A percentile compares a stretch with the other conserved stretches of the same genome.
These are phyloP conservation scores for Lottia scabra DNA, from an alignment of 2,888 invertebrate genomes.

Conservation along the genomic window DNA sequence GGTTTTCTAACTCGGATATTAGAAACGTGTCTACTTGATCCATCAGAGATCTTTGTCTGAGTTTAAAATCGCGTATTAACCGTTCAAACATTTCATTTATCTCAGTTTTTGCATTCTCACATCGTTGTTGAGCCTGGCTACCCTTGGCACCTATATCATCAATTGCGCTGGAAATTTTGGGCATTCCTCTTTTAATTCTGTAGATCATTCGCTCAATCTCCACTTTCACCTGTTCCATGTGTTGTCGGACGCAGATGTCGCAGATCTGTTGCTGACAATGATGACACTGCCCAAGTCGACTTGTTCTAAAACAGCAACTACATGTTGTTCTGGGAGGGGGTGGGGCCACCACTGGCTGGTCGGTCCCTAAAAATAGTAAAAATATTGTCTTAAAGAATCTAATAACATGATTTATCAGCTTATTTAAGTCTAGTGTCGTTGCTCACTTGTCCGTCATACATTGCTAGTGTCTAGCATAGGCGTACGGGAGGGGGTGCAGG, in stretches of 20 bases:
- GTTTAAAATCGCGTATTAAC: conserved; percentile 67
- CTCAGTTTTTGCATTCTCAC: conserved; percentile 92
- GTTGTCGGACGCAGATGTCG: conserved; percentile 86
- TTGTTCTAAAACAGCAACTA: conserved; percentile 86
- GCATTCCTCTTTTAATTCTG: conserved; percentile 78
- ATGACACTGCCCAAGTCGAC: conserved; percentile 78
- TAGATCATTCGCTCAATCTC: conserved; percentile 89
- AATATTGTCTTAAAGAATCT: neutral
- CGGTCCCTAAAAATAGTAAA: neutral
- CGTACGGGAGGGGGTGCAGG: no score
- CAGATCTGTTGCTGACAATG: conserved; percentile 99
- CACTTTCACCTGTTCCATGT: conserved; percentile 47
- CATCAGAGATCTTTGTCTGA: conserved; percentile 75
- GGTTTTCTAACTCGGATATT: conserved; percentile 84
- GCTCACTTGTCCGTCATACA: no score
- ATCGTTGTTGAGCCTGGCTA: conserved; percentile 85
- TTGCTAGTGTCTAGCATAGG: no score
- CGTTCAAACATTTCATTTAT: conserved; percentile 75
- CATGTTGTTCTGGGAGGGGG: conserved; percentile 77
- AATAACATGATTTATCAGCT: no score
- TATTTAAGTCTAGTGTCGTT: no score
- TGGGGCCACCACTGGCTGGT: neutral
- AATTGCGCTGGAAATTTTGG: conserved; percentile 68
- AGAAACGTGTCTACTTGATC: conserved; percentile 85
- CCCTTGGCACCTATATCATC: conserved; percentile 84